These are phyloP conservation scores for Drosophila lacertosa DNA, from an alignment of 1,140 invertebrate species.

Conservation along the genomic window DNA sequence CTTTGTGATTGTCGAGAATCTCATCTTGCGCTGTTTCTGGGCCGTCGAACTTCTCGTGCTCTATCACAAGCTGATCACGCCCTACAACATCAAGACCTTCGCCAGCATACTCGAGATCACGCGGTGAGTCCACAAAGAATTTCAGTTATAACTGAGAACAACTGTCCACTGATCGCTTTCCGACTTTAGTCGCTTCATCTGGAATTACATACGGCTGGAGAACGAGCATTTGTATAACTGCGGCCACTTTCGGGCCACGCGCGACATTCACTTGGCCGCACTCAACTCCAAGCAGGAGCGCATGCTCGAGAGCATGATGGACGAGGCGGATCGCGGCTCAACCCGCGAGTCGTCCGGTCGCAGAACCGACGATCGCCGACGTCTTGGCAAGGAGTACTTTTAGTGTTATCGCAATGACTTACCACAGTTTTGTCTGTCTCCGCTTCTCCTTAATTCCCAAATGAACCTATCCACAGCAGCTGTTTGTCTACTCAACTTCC, in stretches of 20 bases:
- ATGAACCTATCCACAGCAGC: neutral
- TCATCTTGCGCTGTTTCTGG: constrained; percentile 97
- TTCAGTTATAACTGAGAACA: too few relatives aligned
- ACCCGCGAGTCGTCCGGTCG: constrained; percentile 6
- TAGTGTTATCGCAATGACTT: constrained; percentile 12
- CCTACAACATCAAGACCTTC: constrained; percentile 58
- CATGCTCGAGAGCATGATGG: constrained; percentile 65
- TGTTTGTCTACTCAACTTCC: too few relatives aligned
- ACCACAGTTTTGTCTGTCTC: neutral
- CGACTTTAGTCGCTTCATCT: constrained; percentile 68
- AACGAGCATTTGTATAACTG: constrained; percentile 70
- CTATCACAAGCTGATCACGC: constrained; percentile 84
- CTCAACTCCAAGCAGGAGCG: constrained; percentile 63
- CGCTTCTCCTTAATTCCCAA: neutral
- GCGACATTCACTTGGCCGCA: constrained; percentile 63
- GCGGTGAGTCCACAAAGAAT: constrained; percentile 65
- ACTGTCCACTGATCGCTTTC: neutral
- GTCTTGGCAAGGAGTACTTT: constrained; percentile 66
- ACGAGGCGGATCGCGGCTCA: constrained; percentile 47
- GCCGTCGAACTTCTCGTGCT: constrained; percentile 91
- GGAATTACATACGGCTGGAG: constrained; percentile 73
- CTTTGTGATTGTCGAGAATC: constrained; percentile 97
- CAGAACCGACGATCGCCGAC: constrained; percentile 32
- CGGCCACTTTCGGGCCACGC: constrained; percentile 61
- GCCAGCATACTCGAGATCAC: constrained; percentile 68